phyloP scores from a whole-genome alignment of 1,140 invertebrate genomes.

The Uloborus diversus region DNA sequence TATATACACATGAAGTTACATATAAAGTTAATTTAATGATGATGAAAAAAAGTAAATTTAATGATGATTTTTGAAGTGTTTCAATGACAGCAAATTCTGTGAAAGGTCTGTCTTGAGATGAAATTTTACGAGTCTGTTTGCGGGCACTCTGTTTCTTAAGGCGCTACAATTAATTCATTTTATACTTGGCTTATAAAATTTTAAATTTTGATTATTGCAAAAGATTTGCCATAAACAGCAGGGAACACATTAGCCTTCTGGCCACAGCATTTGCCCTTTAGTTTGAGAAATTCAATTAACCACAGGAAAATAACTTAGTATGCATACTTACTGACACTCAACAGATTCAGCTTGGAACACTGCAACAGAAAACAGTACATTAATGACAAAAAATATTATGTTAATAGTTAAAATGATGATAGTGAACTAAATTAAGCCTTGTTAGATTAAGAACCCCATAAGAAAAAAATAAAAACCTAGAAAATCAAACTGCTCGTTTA shows the following conservation, averaged over 20 bases:
- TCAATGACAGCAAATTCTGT: no score
- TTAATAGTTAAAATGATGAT: not conserved
- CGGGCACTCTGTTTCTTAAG: not conserved
- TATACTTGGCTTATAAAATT: not conserved
- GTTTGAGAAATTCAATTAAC: not conserved
- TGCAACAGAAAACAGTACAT: constrained; percentile 60
- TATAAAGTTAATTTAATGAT: no score
- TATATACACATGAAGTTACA: no score
- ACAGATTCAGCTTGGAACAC: constrained; percentile 77
- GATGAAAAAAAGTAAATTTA: no score
- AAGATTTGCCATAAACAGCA: not conserved
- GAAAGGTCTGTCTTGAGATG: no score
- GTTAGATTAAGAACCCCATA: not conserved
- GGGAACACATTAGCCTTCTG: not conserved
- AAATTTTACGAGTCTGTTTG: no score
- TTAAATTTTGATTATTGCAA: not conserved
- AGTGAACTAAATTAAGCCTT: not conserved
- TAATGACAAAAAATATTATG: not conserved
- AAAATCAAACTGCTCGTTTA: not conserved
- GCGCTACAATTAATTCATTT: not conserved
- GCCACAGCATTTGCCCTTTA: not conserved
- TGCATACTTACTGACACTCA: constrained; percentile 43
- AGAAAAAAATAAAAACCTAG: not conserved
- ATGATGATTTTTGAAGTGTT: no score
- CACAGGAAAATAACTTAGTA: not conserved